Conservation (phyloP, 2,888 invertebrate species). For the Polymixis flavicincta region DNA sequence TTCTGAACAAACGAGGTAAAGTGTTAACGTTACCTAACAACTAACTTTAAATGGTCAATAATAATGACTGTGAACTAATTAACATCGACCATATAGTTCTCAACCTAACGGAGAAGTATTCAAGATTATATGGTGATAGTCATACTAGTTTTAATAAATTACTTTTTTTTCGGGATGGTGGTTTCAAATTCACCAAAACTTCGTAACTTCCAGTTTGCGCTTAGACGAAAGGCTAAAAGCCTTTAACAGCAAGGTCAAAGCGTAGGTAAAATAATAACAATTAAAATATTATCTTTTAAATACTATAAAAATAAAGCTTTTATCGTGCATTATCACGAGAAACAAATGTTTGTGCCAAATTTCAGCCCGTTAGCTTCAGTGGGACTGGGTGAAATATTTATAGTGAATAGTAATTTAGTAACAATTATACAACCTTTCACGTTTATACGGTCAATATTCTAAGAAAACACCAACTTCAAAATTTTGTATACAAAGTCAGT, state of each 20-base stretch:
- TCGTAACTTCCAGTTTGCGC: neutral
- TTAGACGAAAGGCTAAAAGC: neutral
- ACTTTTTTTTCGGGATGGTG: neutral
- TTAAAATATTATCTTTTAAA: too few relatives aligned
- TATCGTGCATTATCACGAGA: too few relatives aligned
- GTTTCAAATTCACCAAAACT: neutral
- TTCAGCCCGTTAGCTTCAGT: too few relatives aligned
- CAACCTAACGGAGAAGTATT: neutral
- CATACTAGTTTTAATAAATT: neutral
- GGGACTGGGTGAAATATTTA: too few relatives aligned
- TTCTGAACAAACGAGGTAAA: neutral
- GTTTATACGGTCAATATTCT: too few relatives aligned
- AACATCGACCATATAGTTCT: neutral
- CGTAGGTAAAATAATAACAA: neutral
- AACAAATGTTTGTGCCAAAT: too few relatives aligned
- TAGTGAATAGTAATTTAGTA: too few relatives aligned
- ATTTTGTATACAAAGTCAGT: slow-evolving; percentile 1
- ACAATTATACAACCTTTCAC: too few relatives aligned
- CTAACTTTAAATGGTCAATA: too few relatives aligned
- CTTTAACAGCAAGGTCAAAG: neutral
- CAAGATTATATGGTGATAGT: neutral
- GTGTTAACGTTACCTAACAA: too few relatives aligned
- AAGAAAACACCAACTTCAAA: neutral
- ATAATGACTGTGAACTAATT: neutral
- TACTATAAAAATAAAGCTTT: too few relatives aligned